Percentiles rank a stretch among this genome's conserved stretches.
These are phyloP conservation scores for Nasonia vitripennis DNA, from an alignment of 1,140 invertebrate genomes.

Conservation along the genomic window DNA sequence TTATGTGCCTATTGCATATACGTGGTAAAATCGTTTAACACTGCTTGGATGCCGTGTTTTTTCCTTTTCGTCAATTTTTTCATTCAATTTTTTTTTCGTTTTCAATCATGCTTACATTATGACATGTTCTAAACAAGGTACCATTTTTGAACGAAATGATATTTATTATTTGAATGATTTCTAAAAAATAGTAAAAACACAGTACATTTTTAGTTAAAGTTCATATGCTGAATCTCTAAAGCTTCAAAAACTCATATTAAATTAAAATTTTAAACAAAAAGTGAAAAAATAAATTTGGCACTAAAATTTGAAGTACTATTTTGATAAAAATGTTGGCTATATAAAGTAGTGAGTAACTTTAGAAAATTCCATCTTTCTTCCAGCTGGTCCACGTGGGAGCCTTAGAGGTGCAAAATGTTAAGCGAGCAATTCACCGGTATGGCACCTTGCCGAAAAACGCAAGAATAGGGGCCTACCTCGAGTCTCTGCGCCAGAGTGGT, in stretches of 20 bases:
- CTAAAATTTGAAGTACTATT: not conserved
- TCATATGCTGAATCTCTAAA: too few species aligned
- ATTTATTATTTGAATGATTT: not conserved
- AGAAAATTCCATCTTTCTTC: conserved; percentile 59
- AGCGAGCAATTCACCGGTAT: conserved; percentile 96
- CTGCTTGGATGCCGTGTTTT: conserved; percentile 67
- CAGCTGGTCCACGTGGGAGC: conserved; percentile 88
- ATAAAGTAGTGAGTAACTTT: not conserved
- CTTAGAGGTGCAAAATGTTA: conserved; percentile 97
- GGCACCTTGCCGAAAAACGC: conserved; percentile 97
- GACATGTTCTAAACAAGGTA: not conserved
- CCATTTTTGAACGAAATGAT: not conserved
- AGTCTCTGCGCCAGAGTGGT: conserved; percentile 90
- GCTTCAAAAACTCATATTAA: too few species aligned
- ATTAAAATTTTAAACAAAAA: too few species aligned
- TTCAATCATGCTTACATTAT: not conserved
- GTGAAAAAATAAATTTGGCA: too few species aligned
- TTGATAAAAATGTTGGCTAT: not conserved
- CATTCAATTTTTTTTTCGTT: not conserved
- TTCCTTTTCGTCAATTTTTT: not conserved
- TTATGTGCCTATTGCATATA: not conserved
- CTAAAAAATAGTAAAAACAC: not conserved
- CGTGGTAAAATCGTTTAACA: conserved; percentile 67
- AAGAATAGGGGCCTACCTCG: conserved; percentile 95
- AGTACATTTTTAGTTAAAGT: not conserved